Evolutionary conservation across 2,113 vertebrate species (phyloP).

Genomic region (Balaeniceps rex): DNA sequence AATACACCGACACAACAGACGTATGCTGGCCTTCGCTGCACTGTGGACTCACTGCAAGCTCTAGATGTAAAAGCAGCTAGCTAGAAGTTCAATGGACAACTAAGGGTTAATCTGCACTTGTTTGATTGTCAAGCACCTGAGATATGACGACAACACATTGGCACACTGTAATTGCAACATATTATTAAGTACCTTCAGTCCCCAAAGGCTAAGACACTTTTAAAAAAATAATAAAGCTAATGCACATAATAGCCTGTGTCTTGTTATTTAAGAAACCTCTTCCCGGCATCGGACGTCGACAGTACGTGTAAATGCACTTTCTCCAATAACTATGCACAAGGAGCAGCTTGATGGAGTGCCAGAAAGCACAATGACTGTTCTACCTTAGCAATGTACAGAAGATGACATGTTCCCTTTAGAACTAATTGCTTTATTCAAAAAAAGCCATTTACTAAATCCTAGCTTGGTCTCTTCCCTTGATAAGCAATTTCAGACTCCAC

Average conservation of each 20-base stretch:
- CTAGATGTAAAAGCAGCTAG: background rate
- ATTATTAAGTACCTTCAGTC: constrained; percentile 50
- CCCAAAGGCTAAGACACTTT: constrained; percentile 47
- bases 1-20: background rate
- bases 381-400: constrained; percentile 50
- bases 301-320: constrained; percentile 23
- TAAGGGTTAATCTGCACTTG: constrained; percentile 10
- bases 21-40: background rate
- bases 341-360: constrained; percentile 50
- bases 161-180: constrained; percentile 48
- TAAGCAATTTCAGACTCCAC: constrained; percentile 66
- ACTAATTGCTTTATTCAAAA: constrained; percentile 69
- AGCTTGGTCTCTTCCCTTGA: constrained; percentile 58
- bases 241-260: constrained; percentile 19
- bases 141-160: constrained; percentile 28
- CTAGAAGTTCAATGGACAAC: background rate
- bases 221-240: constrained; percentile 58
- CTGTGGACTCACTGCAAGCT: background rate
- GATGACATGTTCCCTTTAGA: constrained; percentile 67
- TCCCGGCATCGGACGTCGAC: constrained; percentile 37
- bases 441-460: constrained; percentile 51
- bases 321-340: constrained; percentile 30
- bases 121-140: constrained; percentile 28
- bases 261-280: constrained; percentile 52
- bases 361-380: constrained; percentile 61